Evolutionary conservation across 1,140 invertebrate species (phyloP).

Genomic region (Apis cerana): DNA sequence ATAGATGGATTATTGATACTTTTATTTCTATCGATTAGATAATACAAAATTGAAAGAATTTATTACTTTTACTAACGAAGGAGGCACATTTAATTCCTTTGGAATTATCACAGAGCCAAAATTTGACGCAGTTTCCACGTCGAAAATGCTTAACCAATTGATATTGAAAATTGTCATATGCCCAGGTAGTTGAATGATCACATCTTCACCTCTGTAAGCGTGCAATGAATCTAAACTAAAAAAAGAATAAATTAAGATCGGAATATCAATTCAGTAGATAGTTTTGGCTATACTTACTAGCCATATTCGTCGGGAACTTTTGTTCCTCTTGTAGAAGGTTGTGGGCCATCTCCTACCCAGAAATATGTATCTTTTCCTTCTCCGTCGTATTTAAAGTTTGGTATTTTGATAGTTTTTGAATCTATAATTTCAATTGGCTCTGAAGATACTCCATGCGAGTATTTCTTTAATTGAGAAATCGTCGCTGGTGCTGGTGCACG

Average conservation of each 20-base stretch:
- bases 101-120: slow-evolving; percentile 91
- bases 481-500: slow-evolving; percentile 90
- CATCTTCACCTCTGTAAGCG: slow-evolving; percentile 87
- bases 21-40: background rate
- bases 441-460: slow-evolving; percentile 87
- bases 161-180: slow-evolving; percentile 92
- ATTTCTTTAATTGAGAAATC: slow-evolving; percentile 86
- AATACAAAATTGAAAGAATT: slow-evolving; percentile 24
- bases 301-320: slow-evolving; percentile 95
- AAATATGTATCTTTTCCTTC: slow-evolving; percentile 90
- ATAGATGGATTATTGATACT: background rate
- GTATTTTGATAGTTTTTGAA: slow-evolving; percentile 90
- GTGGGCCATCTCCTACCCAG: slow-evolving; percentile 93
- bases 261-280: background rate
- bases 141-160: slow-evolving; percentile 92
- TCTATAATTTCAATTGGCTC: slow-evolving; percentile 89
- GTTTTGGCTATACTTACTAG: slow-evolving; percentile 87
- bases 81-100: slow-evolving; percentile 92
- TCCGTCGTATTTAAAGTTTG: slow-evolving; percentile 90
- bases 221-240: slow-evolving; percentile 87
- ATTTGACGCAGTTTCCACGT: slow-evolving; percentile 87
- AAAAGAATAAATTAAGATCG: background rate
- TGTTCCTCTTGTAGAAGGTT: slow-evolving; percentile 89
- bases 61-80: slow-evolving; percentile 86
- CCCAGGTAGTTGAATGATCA: slow-evolving; percentile 90